phyloP scores from a whole-genome alignment of 2,888 invertebrate species.

The Nowickia ferox region DNA sequence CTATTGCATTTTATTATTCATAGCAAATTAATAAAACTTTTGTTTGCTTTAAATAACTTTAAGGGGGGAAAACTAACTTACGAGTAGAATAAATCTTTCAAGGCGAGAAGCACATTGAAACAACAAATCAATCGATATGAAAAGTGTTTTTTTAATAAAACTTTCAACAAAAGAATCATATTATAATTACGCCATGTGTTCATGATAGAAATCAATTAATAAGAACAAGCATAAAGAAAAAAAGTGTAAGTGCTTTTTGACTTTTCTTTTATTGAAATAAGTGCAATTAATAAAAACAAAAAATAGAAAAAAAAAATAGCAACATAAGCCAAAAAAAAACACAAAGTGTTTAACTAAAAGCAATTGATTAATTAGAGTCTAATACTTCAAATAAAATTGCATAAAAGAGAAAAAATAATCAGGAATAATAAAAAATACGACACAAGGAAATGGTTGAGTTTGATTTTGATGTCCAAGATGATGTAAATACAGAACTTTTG shows the following conservation, averaged over 20 bases:
- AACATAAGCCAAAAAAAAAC: neutral
- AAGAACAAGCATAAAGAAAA: neutral
- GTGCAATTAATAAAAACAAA: conserved; percentile 43
- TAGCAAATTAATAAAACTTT: neutral
- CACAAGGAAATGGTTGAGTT: conserved; percentile 76
- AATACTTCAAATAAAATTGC: conserved; percentile 40
- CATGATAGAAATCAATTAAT: conserved; percentile 54
- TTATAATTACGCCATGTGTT: conserved; percentile 51
- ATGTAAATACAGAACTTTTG: conserved; percentile 82
- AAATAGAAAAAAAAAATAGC: neutral
- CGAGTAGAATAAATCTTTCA: conserved; percentile 25
- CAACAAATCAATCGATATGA: conserved; percentile 23
- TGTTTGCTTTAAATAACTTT: neutral
- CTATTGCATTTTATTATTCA: neutral
- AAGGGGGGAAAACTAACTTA: neutral
- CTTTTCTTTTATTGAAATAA: conserved; percentile 26
- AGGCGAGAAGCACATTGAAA: conserved; percentile 4
- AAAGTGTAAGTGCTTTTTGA: conserved; percentile 47
- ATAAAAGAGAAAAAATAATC: conserved; percentile 28
- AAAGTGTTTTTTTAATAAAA: conserved; percentile 27
- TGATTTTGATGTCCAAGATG: conserved; percentile 81
- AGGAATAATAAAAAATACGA: neutral
- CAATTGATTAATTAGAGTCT: conserved; percentile 51
- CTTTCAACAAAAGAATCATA: conserved; percentile 30
- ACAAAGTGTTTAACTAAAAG: conserved; percentile 37